phyloP scores from a whole-genome alignment of 2,113 vertebrate species.

The Thunnus maccoyii region DNA sequence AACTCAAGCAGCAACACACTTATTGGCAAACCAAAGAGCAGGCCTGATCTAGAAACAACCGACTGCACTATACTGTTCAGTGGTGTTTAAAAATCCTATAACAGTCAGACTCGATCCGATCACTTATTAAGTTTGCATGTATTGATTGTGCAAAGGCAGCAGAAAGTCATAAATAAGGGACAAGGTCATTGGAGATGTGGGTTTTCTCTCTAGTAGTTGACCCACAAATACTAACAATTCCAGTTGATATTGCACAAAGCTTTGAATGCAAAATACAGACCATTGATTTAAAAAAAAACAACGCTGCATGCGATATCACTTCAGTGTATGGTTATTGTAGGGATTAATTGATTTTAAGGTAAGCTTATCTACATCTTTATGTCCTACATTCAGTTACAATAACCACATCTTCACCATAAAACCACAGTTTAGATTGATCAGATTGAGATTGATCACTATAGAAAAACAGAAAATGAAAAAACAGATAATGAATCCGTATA shows the following conservation, averaged over 20 bases:
- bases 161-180: conserved; percentile 28
- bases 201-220: conserved; percentile 1
- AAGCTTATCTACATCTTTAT: neutral
- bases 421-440: neutral
- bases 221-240: neutral
- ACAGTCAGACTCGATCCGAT: conserved; percentile 25
- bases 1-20: conserved; percentile 59
- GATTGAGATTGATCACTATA: neutral
- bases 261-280: neutral
- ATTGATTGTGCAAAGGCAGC: conserved; percentile 43
- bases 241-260: conserved; percentile 1
- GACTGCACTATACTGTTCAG: conserved; percentile 28
- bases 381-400: neutral
- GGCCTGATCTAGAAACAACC: conserved; percentile 24
- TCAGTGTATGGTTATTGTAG: too few relatives aligned
- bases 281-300: too few relatives aligned
- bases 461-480: too few relatives aligned
- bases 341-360: too few relatives aligned
- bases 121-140: conserved; percentile 39
- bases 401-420: neutral
- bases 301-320: too few relatives aligned
- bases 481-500: too few relatives aligned
- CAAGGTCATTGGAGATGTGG: conserved; percentile 14
- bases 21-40: conserved; percentile 37
- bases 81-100: conserved; percentile 52